Evolutionary conservation across 2,113 vertebrate species (phyloP).

Genomic region (Rhynchomys soricoides): DNA sequence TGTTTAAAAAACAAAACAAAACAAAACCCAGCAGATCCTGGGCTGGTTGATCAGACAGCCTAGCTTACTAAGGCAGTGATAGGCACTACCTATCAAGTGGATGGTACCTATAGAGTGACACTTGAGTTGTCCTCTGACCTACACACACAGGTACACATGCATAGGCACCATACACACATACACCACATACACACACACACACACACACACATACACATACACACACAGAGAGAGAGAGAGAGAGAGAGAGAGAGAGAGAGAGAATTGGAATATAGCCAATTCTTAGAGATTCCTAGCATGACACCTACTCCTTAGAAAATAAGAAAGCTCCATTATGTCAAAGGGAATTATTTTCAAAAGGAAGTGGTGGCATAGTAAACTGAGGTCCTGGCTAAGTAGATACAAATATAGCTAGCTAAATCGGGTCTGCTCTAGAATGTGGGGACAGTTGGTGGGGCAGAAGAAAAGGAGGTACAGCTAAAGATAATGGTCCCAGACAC

Average conservation of each 20-base stretch:
- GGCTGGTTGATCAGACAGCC: neutral
- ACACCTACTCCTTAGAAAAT: neutral
- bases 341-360: neutral
- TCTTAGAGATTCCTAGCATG: neutral
- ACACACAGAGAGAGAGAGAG: neutral
- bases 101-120: neutral
- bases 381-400: neutral
- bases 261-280: neutral
- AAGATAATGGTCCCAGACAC: neutral
- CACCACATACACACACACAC: too few species aligned
- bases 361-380: neutral
- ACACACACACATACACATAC: fast-evolving
- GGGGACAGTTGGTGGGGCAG: neutral
- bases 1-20: neutral
- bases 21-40: neutral
- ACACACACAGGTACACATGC: neutral
- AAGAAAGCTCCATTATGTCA: neutral
- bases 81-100: neutral
- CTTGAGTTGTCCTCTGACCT: neutral
- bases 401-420: neutral
- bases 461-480: neutral
- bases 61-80: neutral
- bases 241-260: neutral
- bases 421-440: neutral
- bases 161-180: fast-evolving